Base-by-base conservation (phyloP, 2,888 invertebrate genomes). In the Drosophila atripex region DNA sequence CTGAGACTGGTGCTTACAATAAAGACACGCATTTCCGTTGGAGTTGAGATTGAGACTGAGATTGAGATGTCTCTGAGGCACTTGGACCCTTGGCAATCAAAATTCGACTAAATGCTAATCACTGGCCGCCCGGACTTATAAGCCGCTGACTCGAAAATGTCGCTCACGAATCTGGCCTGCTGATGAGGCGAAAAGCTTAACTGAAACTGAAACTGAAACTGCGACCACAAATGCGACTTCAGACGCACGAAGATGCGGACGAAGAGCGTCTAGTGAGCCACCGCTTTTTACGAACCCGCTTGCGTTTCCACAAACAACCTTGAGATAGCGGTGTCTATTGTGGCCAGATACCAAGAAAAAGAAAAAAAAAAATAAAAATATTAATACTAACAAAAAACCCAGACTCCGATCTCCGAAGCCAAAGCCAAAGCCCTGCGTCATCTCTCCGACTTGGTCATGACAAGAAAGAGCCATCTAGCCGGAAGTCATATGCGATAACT, bases 91-190 rank as follows among this genome's bases (percentile, higher is more conserved):
- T 80, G 89, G 83, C 88, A 83, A 80, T 76, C 84, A 74, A 78
- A 82, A 88, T 87, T 77, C 87, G 89, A 90, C 91, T 90, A 91
- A 91, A 90, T 88, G 86, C 77, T 88, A 86, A 87, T 84, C 84
- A 90, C 78, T 71, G 74, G 50, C 65, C 68, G 77, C 71, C 75
- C 83, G 86, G 87, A 85, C 89, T 90, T 90, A 90, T 90, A 90
- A 86, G 75, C 75, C 75, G 47, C 58, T 51, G 47, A 30, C 49
- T 35, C 54, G 45, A 54, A 64, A 57, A 57, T 71, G 60, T 76
- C 79, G 74, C 57, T 72, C 75, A 76, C 72, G 59, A 71, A 61
- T 47, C 54, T 28, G 30, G 30, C 28, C 16, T 41, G 47, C 38
- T 47, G 71, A 65, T 58, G 73, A 66, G 64, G 46, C 66, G 53